Conservation (phyloP, 2,888 invertebrate genomes). For the Synergus umbraculus region DNA sequence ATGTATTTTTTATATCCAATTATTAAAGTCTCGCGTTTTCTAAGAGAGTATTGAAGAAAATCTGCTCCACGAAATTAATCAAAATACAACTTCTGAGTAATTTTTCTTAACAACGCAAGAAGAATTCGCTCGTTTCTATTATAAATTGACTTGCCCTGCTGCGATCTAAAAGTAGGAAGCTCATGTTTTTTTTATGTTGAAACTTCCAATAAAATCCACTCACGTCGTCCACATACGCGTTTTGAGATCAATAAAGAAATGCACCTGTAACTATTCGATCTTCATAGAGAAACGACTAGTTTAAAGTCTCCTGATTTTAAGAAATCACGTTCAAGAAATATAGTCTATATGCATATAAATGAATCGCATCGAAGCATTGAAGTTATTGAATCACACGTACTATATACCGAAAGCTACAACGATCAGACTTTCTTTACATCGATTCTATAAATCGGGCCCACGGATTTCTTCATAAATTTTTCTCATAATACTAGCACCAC, state of each 20-base stretch:
- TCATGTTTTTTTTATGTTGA: conserved; percentile 46
- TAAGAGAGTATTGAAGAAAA: no score
- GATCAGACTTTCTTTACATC: not conserved
- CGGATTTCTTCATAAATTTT: conserved; percentile 16
- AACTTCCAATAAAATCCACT: conserved; percentile 47
- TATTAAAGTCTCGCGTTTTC: no score
- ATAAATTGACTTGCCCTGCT: not conserved
- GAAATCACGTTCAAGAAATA: conserved; percentile 10
- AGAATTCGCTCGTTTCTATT: not conserved
- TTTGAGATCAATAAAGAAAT: conserved; percentile 22
- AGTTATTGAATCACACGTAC: conserved; percentile 8
- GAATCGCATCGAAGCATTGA: not conserved
- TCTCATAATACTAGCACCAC: not conserved
- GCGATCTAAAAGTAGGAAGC: not conserved
- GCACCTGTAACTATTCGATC: conserved; percentile 13
- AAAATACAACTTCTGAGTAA: no score
- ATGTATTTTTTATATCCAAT: no score
- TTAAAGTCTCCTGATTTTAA: conserved; percentile 18
- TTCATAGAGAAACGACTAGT: conserved; percentile 11
- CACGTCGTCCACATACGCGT: conserved; percentile 47
- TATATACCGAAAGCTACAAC: not conserved
- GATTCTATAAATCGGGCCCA: conserved; percentile 6
- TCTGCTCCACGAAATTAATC: no score
- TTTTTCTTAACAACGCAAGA: no score
- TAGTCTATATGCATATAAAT: not conserved